These are phyloP conservation scores for Drosophila leontia DNA, from an alignment of 1,140 invertebrate species.

Conservation along the genomic window DNA sequence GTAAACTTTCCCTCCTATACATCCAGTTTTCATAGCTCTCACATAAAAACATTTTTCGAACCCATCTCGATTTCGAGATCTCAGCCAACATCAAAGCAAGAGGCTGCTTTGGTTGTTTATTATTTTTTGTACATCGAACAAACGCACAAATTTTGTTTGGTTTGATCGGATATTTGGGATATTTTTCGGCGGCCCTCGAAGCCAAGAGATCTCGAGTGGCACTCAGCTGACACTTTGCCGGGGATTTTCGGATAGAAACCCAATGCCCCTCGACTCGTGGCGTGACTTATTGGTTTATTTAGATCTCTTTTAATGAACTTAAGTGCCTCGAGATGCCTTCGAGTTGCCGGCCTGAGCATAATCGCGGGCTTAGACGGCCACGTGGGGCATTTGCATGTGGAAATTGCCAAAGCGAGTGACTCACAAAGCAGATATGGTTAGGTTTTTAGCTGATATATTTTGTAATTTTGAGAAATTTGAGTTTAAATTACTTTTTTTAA, in stretches of 20 bases:
- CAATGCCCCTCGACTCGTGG: slow-evolving; percentile 76
- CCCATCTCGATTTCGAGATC: slow-evolving; percentile 27
- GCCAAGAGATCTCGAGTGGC: slow-evolving; percentile 64
- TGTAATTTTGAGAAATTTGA: no score
- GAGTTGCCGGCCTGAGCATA: slow-evolving; percentile 52
- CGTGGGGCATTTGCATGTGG: slow-evolving; percentile 16
- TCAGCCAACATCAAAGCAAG: slow-evolving; percentile 40
- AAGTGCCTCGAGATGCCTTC: slow-evolving; percentile 70
- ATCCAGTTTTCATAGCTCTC: background rate
- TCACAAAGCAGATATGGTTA: slow-evolving; percentile 9
- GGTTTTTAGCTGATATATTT: background rate
- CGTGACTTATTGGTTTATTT: slow-evolving; percentile 83
- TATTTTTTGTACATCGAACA: slow-evolving; percentile 40
- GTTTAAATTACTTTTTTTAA: background rate
- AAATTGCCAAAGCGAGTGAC: slow-evolving; percentile 36
- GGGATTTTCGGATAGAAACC: slow-evolving; percentile 76
- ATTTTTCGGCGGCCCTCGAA: slow-evolving; percentile 28
- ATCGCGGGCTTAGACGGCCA: slow-evolving; percentile 48
- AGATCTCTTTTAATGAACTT: slow-evolving; percentile 82
- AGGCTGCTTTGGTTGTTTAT: slow-evolving; percentile 23
- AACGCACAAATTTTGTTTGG: slow-evolving; percentile 55
- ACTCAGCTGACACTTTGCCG: slow-evolving; percentile 78
- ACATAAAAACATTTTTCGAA: background rate
- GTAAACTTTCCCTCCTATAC: slow-evolving; percentile 18
- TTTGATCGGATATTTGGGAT: slow-evolving; percentile 17